These are phyloP conservation scores for Seira ritae DNA, from an alignment of 2,888 invertebrate species.

Conservation along the genomic window DNA sequence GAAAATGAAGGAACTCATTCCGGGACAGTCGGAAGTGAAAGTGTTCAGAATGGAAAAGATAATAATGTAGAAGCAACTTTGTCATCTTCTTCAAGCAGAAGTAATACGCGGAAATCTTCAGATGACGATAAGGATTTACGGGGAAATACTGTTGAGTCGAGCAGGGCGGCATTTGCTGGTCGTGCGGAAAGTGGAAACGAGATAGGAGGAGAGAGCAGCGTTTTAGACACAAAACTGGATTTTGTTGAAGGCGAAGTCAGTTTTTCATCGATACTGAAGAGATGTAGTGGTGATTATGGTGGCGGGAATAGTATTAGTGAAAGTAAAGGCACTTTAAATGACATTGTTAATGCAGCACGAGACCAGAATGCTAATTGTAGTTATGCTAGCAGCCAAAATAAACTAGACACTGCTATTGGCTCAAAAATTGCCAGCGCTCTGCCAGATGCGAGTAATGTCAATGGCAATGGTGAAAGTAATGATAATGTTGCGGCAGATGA, in stretches of 20 bases:
- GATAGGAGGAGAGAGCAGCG: not conserved
- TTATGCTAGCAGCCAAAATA: conserved; percentile 1
- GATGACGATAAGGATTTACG: conserved; percentile 40
- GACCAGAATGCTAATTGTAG: conserved; percentile 1
- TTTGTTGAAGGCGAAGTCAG: not conserved
- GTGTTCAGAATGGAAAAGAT: conserved; percentile 9
- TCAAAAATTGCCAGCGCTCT: not conserved
- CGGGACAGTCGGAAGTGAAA: not conserved
- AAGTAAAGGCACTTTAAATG: not conserved
- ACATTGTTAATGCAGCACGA: not conserved
- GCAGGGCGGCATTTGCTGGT: not conserved
- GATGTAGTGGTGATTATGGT: not conserved
- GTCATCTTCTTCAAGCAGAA: not conserved
- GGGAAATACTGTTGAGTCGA: conserved; percentile 21
- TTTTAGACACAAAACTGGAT: conserved; percentile 32
- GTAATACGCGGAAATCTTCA: conserved; percentile 23
- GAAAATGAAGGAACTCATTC: conserved; percentile 1
- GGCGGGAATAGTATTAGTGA: not conserved
- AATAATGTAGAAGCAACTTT: not conserved
- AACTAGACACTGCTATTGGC: not conserved
- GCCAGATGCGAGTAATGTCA: not conserved
- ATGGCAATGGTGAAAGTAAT: conserved; percentile 10
- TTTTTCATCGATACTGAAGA: not conserved
- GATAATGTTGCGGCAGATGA: conserved; percentile 24
- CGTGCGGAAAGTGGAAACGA: not conserved